These are phyloP conservation scores for Drosophila longiperda DNA, from an alignment of 2,888 invertebrate species.

Conservation along the genomic window DNA sequence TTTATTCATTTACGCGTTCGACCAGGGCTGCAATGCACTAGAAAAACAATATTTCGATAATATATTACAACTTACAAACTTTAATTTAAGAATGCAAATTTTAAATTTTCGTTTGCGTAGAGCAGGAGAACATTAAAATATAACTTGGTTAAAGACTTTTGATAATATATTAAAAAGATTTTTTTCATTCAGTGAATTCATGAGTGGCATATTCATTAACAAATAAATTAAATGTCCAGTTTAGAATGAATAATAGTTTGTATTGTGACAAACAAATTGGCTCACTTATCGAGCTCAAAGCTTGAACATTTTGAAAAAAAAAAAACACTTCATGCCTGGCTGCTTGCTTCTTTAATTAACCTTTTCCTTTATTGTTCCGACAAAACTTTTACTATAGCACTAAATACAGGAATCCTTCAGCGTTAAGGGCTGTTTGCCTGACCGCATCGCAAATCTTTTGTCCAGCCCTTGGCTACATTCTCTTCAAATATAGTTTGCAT, in stretches of 20 bases:
- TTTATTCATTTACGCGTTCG: slow-evolving; percentile 66
- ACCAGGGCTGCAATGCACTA: slow-evolving; percentile 55
- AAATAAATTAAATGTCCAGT: not conserved
- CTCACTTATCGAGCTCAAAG: not conserved
- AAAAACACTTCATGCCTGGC: not conserved
- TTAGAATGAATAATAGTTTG: not conserved
- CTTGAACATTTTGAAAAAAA: not conserved
- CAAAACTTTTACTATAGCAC: not conserved
- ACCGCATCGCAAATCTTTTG: slow-evolving; percentile 30
- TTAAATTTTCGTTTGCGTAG: not conserved
- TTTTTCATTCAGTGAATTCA: not conserved
- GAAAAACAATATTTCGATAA: not conserved
- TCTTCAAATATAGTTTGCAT: slow-evolving; percentile 26
- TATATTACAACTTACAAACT: not conserved
- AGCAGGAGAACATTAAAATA: not conserved
- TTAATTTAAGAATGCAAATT: not conserved
- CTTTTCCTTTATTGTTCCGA: not conserved
- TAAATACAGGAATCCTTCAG: not conserved
- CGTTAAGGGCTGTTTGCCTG: slow-evolving; percentile 1
- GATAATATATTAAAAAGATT: not conserved
- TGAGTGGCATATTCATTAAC: not conserved
- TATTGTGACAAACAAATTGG: not conserved
- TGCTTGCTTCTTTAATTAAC: not conserved
- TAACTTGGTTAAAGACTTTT: not conserved
- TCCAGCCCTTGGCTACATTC: slow-evolving; percentile 41